Base-by-base conservation (phyloP, 2,888 invertebrate genomes). In the Invenusta paracnida region DNA sequence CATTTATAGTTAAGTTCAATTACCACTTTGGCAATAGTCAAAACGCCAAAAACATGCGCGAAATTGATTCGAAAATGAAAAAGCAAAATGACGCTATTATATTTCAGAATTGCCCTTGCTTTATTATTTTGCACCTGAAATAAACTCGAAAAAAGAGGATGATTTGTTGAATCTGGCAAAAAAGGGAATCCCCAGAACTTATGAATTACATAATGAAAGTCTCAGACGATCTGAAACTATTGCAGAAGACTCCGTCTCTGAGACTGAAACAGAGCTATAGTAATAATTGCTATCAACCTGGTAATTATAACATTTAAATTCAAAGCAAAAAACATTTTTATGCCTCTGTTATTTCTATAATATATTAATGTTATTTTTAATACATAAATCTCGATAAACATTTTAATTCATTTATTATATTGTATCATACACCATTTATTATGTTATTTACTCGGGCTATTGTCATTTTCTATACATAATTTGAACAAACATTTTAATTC, bases 401-500 rank as follows among this genome's bases (percentile, higher is more conserved):
- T 48, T 48, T 48, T 48, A 48, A 48, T 48, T 48, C 48, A 48
- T 17, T 11, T 48, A 48, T 48, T 17, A 48, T n/a, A n/a, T n/a
- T n/a, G n/a, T n/a, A 48, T 48, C 5, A 5, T 48, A 48, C 17
- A 17, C 48, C 5, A 11, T 48, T 11, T 48, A 48, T 48, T 48
- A 48, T 11, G 48, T 17, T 48, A 48, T 48, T 48, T 48, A 48
- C 48, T 48, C 17, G 48, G 48, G 48, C 48, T 48, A 17, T 48
- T 48, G 48, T 48, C 48, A 48, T 17, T 48, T 11, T 48, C 17
- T n/a, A n/a, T 48, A 11, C 48, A 48, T 48, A 48, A 48, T 48
- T 48, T 48, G 48, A 48, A 48, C 48, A 48, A 81, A 28, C 28
- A 81, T 81, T 81, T 81, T 28, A 81, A 81, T 27, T 27, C 81